Base-by-base conservation (phyloP, 1,140 invertebrate species). In the Drosophila parvula region DNA sequence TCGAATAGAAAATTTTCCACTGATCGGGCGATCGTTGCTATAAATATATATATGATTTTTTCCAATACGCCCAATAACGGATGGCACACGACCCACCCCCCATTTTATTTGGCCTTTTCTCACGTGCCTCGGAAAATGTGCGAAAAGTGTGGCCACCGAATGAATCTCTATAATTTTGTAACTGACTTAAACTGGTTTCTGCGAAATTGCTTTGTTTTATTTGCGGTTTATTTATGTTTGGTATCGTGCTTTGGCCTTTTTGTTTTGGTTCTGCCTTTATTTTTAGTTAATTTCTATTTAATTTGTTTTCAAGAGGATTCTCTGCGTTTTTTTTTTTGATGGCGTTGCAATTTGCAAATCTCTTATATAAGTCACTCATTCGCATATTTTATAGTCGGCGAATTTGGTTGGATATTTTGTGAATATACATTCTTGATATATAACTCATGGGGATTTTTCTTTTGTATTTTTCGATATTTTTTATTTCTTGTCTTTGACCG, bases 161-260 rank as follows among this genome's bases (percentile, higher is more conserved):
- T 68, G 47, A 69, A 48, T 83, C 59, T 67, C 28, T 32, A 38
- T 28, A 74, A 51, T 68, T 67, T 34, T 75, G 79, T 79, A 88
- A 85, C 82, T 79, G 82, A 53, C 60, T 45, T 38, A 86, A 86
- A 86, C 82, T 86, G 80, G 82, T 86, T 85, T 85, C 59, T 12
- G 32, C 43, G n/a, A 65, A 59, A 28, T 27, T 9, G 44, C 16
- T 41, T 18, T 22, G 16, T 27, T 74, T 64, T 56, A 43, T 62
- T 63, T 71, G 55, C 57, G 53, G 63, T 70, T 71, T 71, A 48
- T 71, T 71, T 71, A 58, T 48, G 53, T 71, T 69, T 70, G 47
- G 36, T 48, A 48, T 67, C 14, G 16, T 48, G 51, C 55, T 63
- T 70, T 51, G 67, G 28, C 58, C 58, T 61, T 69, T 77, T 65